These are phyloP conservation scores for Paradoxurus hermaphroditus DNA, from an alignment of 2,113 vertebrate species.

Conservation along the genomic window DNA sequence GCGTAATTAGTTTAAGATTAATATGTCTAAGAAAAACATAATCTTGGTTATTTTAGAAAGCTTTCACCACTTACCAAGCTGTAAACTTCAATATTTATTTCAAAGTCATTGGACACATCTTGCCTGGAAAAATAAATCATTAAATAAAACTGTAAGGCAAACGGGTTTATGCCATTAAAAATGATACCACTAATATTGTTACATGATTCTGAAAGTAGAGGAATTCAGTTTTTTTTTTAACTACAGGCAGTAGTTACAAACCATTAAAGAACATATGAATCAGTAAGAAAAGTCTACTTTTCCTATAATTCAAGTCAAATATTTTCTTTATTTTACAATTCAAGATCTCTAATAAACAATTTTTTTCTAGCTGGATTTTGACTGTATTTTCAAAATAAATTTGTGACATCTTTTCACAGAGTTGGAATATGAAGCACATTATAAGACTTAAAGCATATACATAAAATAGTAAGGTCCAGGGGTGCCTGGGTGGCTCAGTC, in stretches of 20 bases:
- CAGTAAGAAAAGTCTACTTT: not conserved
- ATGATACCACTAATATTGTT: not conserved
- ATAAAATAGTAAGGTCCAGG: not conserved
- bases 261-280: not conserved
- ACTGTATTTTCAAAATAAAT: conserved; percentile 18
- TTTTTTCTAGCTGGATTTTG: conserved; percentile 16
- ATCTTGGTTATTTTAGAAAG: conserved; percentile 23
- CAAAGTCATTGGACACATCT: conserved; percentile 93
- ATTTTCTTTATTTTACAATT: conserved; percentile 20
- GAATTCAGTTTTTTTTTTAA: not conserved
- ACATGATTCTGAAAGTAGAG: not conserved
- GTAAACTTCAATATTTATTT: conserved; percentile 93
- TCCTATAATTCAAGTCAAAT: not conserved
- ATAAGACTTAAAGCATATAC: conserved; percentile 4
- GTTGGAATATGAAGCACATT: not conserved
- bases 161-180: conserved; percentile 2
- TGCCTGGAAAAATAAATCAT: conserved; percentile 83
- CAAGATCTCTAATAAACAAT: not conserved
- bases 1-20: not conserved
- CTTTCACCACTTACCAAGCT: conserved; percentile 88
- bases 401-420: not conserved
- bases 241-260: not conserved
- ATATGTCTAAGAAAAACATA: conserved; percentile 16
- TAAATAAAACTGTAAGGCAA: not conserved
- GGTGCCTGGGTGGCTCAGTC: too few species aligned